phyloP scores from a whole-genome alignment of 2,797 vertebrate species.

The Ispidina lecontei region DNA sequence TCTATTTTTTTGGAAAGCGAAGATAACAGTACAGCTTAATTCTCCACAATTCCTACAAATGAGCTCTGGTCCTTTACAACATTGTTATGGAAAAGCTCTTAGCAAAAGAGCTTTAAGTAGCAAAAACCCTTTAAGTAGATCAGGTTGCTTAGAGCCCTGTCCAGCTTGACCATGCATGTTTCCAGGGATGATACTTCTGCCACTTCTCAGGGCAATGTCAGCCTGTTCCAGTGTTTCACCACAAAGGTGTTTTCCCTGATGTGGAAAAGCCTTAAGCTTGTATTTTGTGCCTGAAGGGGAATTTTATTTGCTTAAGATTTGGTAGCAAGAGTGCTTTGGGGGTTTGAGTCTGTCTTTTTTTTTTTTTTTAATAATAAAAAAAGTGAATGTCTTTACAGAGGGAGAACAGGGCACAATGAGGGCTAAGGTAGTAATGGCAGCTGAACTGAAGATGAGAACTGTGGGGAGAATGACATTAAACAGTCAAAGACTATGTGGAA shows the following conservation, averaged over 20 bases:
- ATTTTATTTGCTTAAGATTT: neutral
- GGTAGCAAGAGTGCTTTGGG: neutral
- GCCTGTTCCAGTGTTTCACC: neutral
- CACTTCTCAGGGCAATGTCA: neutral
- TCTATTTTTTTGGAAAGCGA: neutral
- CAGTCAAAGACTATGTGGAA: neutral
- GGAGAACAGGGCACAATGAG: neutral
- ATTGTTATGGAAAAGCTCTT: neutral
- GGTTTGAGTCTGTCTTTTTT: neutral
- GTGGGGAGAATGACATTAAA: neutral
- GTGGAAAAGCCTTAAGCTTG: neutral
- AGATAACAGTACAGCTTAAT: neutral
- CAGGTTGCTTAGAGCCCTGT: neutral
- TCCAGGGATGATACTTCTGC: neutral
- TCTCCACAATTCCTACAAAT: neutral
- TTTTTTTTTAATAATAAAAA: neutral
- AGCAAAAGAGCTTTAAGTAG: too few relatives aligned
- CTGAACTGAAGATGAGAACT: neutral
- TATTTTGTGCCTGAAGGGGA: neutral
- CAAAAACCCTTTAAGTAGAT: neutral
- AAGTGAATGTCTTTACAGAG: rapidly evolving
- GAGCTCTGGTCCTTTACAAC: neutral
- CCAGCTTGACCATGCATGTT: neutral
- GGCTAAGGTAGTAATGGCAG: neutral
- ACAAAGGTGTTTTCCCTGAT: neutral